phyloP scores from a whole-genome alignment of 2,113 vertebrate genomes.

The Brachypodius melanocephalos region DNA sequence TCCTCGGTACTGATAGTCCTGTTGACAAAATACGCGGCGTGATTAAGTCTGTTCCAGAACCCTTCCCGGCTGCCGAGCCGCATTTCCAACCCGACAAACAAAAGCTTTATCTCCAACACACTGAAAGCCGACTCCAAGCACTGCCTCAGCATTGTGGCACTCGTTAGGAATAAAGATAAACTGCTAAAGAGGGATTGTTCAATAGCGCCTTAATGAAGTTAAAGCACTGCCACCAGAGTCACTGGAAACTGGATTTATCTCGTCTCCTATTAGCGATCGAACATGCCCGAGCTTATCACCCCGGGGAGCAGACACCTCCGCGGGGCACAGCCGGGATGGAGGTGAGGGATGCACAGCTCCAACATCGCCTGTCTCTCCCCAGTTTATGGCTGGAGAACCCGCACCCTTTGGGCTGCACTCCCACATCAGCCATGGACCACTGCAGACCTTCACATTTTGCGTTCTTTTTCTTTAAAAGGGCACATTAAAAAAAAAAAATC shows the following conservation, averaged over 20 bases:
- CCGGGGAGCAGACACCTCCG: background rate
- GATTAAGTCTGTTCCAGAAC: slow-evolving; percentile 10
- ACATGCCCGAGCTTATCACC: background rate
- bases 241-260: background rate
- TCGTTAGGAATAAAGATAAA: slow-evolving; percentile 19
- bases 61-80: background rate
- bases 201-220: background rate
- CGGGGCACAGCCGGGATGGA: background rate
- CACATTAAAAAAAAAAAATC: background rate
- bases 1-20: slow-evolving; percentile 6
- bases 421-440: fast-evolving
- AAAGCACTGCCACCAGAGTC: background rate
- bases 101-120: slow-evolving; percentile 19
- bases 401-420: fast-evolving
- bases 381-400: fast-evolving
- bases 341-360: background rate
- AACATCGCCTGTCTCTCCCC: fast-evolving
- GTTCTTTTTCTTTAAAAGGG: background rate
- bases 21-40: slow-evolving; percentile 27
- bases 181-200: background rate
- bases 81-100: slow-evolving; percentile 21
- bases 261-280: background rate
- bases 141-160: background rate
- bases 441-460: fast-evolving
- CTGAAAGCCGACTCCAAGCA: background rate